A percentile compares a stretch with the other conserved stretches of the same genome.
Evolutionary conservation across 2,888 invertebrate species (phyloP).

Genomic region (Eulithis prunata): DNA sequence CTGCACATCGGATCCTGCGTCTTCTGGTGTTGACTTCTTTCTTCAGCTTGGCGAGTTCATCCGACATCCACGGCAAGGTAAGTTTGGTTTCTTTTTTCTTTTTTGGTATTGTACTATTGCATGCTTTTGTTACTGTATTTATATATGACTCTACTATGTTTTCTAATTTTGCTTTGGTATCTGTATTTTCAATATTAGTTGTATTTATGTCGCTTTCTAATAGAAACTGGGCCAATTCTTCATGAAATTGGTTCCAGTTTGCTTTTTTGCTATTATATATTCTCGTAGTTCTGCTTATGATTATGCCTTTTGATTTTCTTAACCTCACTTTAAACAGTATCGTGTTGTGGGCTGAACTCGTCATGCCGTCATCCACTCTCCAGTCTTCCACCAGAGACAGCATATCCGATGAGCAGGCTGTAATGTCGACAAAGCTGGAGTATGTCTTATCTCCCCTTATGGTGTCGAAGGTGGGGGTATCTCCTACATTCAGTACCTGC

Average conservation of each 20-base stretch:
- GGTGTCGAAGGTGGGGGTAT: not conserved
- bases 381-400: not conserved
- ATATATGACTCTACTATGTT: not conserved
- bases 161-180: not conserved
- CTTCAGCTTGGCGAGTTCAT: not conserved
- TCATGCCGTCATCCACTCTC: not conserved
- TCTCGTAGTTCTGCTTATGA: not conserved
- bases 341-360: not conserved
- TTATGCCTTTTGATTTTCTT: not conserved
- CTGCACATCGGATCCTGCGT: conserved; percentile 4
- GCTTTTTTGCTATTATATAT: not conserved
- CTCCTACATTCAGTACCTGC: not conserved
- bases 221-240: not conserved
- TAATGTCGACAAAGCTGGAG: not conserved
- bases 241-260: not conserved
- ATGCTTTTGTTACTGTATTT: not conserved
- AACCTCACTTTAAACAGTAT: not conserved
- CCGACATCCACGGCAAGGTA: conserved; percentile 26
- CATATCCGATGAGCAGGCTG: not conserved
- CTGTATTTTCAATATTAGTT: conserved; percentile 2
- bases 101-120: not conserved
- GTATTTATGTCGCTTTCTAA: not conserved
- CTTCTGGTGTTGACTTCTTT: not conserved
- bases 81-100: not conserved
- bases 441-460: not conserved